Evolutionary conservation across 2,113 vertebrate species (phyloP).

Genomic region (Agapornis roseicollis): DNA sequence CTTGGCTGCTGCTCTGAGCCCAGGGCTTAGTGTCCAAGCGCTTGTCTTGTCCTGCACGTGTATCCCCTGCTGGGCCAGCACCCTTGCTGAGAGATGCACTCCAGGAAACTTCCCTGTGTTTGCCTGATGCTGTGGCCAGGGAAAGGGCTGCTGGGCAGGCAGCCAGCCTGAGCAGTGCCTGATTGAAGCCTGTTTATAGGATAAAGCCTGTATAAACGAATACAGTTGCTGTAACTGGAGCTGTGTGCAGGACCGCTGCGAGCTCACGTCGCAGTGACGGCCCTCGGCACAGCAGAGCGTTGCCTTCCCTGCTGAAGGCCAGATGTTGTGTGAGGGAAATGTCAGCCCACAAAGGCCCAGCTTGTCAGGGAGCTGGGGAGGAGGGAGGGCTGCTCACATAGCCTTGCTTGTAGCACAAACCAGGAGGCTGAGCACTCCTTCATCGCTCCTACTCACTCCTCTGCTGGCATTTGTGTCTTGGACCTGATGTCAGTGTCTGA

Average conservation of each 20-base stretch:
- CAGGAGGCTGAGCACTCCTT: neutral
- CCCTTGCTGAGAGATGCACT: neutral
- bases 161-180: neutral
- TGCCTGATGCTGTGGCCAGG: neutral
- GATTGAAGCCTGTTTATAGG: neutral
- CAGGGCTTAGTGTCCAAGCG: neutral
- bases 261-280: neutral
- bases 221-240: constrained; percentile 15
- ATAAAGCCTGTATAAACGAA: neutral
- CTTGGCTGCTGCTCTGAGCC: neutral
- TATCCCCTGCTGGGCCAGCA: neutral
- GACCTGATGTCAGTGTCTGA: neutral
- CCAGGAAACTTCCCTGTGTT: neutral
- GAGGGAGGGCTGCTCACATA: neutral
- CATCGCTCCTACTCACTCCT: neutral
- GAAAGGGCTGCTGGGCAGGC: neutral
- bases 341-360: constrained; percentile 22
- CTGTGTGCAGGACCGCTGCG: neutral
- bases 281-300: rapidly evolving
- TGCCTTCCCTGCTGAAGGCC: constrained; percentile 5
- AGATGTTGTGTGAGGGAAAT: constrained; percentile 31
- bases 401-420: neutral
- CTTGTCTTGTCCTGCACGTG: neutral
- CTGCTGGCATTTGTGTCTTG: neutral
- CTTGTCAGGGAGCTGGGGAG: neutral